phyloP scores from a whole-genome alignment of 2,797 vertebrate species.

The Gymnopithys bicolor region DNA sequence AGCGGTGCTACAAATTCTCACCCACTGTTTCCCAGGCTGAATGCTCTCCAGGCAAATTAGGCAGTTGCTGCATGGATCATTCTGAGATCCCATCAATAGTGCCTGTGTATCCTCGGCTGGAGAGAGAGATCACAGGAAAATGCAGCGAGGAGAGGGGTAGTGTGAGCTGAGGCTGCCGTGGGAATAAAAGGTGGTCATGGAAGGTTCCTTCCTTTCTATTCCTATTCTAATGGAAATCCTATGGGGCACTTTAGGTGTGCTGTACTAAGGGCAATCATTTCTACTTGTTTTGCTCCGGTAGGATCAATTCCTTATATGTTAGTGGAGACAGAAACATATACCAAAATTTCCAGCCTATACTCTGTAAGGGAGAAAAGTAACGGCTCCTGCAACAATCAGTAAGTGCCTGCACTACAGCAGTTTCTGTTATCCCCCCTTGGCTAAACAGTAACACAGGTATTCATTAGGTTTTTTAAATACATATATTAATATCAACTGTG shows the following conservation, averaged over 20 bases:
- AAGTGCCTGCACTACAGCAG: not conserved
- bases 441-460: not conserved
- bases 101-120: not conserved
- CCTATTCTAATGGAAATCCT: not conserved
- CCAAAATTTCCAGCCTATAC: not conserved
- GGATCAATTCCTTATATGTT: not conserved
- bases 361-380: not conserved
- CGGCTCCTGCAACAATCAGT: not conserved
- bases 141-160: not conserved
- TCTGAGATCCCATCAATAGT: not conserved
- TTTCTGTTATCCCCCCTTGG: not conserved
- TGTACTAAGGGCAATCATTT: not conserved
- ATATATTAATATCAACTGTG: accelerated
- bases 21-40: not conserved
- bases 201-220: not conserved
- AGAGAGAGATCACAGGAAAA: not conserved
- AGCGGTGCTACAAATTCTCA: not conserved
- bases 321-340: not conserved
- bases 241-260: not conserved
- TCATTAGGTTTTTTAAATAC: not conserved
- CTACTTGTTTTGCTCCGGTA: not conserved
- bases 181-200: not conserved
- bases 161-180: not conserved
- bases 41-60: not conserved
- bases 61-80: not conserved